Percentiles rank a stretch among this genome's conserved stretches.
phyloP scores from a whole-genome alignment of 1,140 invertebrate genomes.

The Calephelis nemesis region DNA sequence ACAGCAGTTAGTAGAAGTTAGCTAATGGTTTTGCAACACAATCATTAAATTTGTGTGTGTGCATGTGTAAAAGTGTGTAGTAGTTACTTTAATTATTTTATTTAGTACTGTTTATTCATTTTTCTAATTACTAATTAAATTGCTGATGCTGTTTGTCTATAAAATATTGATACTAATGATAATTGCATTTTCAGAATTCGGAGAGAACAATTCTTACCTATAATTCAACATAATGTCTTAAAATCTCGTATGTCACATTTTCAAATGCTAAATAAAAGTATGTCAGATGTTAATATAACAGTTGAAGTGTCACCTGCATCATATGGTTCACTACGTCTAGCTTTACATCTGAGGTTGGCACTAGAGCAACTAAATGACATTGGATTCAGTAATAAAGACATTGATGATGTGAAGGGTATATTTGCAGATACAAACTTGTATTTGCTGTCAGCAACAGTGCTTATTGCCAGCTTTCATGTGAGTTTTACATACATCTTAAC shows the following conservation, averaged over 20 bases:
- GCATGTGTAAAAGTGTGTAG: too few species aligned
- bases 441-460: conserved; percentile 94
- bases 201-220: conserved; percentile 88
- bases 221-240: conserved; percentile 90
- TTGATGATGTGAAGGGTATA: conserved; percentile 97
- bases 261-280: conserved; percentile 81
- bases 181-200: conserved; percentile 76
- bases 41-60: too few species aligned
- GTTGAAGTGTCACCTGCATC: conserved; percentile 82
- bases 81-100: not conserved
- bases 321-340: conserved; percentile 86
- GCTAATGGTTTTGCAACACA: too few species aligned
- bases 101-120: not conserved
- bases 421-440: conserved; percentile 98
- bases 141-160: not conserved
- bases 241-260: conserved; percentile 89
- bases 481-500: conserved; percentile 66
- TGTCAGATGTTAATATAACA: conserved; percentile 80
- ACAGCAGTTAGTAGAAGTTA: too few species aligned
- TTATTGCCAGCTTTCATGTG: conserved; percentile 96
- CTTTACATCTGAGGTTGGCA: conserved; percentile 89
- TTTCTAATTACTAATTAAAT: not conserved
- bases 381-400: conserved; percentile 95
- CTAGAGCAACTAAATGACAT: conserved; percentile 86
- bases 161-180: conserved; percentile 17